Conservation (phyloP, 37 sponge, comb jelly and placozoan species). For the Hormiphora californensis region DNA sequence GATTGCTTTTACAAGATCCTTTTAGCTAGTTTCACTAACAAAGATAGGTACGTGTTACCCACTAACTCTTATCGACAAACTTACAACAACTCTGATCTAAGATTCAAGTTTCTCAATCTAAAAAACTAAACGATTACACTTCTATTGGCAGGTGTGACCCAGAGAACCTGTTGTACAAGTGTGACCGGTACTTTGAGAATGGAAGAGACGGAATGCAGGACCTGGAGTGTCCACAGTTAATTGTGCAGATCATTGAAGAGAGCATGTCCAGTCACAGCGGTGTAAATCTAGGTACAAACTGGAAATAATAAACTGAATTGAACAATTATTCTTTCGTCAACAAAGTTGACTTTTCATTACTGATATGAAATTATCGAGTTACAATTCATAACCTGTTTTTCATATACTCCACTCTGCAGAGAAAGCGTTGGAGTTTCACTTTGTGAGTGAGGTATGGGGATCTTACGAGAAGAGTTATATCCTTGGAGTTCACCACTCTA, state of each 20-base stretch:
- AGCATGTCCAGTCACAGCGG: background rate
- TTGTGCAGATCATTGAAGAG: conserved; percentile 16
- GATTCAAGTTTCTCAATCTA: no score
- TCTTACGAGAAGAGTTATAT: conserved; percentile 40
- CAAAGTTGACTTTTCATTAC: no score
- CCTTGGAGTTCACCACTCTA: conserved; percentile 29
- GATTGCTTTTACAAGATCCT: conserved; percentile 53
- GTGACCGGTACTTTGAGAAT: background rate
- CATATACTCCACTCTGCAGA: background rate
- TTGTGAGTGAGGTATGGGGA: conserved; percentile 17
- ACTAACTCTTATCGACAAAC: no score
- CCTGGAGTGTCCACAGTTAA: background rate
- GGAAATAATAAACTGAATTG: no score
- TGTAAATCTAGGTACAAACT: background rate
- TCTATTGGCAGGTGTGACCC: no score
- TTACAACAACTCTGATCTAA: no score
- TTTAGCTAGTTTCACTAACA: conserved; percentile 13
- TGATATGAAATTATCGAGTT: no score
- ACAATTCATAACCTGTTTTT: background rate
- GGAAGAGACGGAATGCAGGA: background rate
- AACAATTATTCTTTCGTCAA: no score
- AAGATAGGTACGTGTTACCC: no score
- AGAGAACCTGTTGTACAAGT: conserved; percentile 18
- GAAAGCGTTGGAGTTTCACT: background rate
- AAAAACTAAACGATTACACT: no score